These are phyloP conservation scores for Megastigmus dorsalis DNA, from an alignment of 2,888 invertebrate genomes.

Conservation along the genomic window DNA sequence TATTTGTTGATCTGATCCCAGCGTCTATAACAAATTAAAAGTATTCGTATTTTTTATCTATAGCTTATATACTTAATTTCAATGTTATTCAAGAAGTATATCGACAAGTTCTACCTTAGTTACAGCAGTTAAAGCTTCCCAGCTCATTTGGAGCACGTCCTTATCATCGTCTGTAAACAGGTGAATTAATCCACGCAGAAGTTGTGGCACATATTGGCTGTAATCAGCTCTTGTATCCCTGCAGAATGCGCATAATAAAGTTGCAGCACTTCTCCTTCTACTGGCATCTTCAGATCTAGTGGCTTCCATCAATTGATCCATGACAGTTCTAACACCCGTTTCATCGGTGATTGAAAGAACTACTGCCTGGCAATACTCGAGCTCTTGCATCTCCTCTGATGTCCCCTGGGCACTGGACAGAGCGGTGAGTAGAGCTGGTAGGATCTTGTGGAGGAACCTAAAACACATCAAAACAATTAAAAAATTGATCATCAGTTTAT, in stretches of 20 bases:
- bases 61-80: no score
- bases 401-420: slow-evolving; percentile 83
- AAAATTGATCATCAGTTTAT: no score
- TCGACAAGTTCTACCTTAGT: slow-evolving; percentile 82
- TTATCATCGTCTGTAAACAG: slow-evolving; percentile 89
- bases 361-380: slow-evolving; percentile 94
- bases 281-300: slow-evolving; percentile 80
- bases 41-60: no score
- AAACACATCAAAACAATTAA: neutral
- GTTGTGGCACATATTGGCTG: slow-evolving; percentile 89
- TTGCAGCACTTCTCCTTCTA: slow-evolving; percentile 87
- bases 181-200: slow-evolving; percentile 90
- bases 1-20: slow-evolving; percentile 89
- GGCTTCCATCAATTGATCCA: slow-evolving; percentile 89
- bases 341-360: slow-evolving; percentile 93
- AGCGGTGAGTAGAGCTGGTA: slow-evolving; percentile 90
- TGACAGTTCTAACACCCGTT: slow-evolving; percentile 88
- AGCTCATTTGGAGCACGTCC: slow-evolving; percentile 88
- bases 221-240: slow-evolving; percentile 92
- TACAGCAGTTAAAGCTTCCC: slow-evolving; percentile 94
- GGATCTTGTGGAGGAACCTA: slow-evolving; percentile 88
- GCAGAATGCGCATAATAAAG: slow-evolving; percentile 92
- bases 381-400: slow-evolving; percentile 82
- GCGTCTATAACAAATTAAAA: slow-evolving; percentile 78
- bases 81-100: no score